A percentile compares a stretch with the other conserved stretches of the same genome.
Evolutionary conservation across 2,888 invertebrate species (phyloP).

Genomic region (Rotaria magnacalcarata): DNA sequence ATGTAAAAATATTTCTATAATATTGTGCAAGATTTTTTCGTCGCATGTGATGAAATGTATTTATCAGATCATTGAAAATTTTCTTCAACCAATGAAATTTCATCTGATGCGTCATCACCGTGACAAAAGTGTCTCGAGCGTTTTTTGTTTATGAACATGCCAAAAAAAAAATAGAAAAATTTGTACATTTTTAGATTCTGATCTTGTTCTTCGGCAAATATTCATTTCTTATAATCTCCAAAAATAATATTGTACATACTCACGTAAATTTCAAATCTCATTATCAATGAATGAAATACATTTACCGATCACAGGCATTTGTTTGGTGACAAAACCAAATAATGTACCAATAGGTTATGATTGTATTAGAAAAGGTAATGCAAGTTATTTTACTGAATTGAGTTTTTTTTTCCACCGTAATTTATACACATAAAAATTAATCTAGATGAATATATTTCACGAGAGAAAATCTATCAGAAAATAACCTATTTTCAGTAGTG

Average conservation of each 20-base stretch:
- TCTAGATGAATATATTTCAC: no score
- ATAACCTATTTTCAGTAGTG: no score
- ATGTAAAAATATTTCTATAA: neutral
- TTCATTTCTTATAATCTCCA: no score
- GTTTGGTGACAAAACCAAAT: neutral
- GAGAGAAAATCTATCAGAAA: no score
- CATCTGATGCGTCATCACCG: neutral
- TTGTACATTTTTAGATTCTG: no score
- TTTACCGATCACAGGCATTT: slow-evolving; percentile 8
- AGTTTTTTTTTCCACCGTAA: no score
- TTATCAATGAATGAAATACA: neutral
- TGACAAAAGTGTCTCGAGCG: neutral
- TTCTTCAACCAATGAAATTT: neutral
- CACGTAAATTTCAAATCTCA: neutral
- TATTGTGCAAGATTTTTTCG: neutral
- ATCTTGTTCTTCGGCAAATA: no score
- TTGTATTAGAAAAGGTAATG: slow-evolving; percentile 27
- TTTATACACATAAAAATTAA: no score
- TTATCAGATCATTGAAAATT: neutral
- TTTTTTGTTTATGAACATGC: no score
- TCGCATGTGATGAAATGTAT: neutral
- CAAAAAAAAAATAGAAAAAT: neutral
- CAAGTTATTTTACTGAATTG: neutral
- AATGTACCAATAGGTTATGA: neutral
- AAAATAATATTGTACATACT: neutral